A percentile compares a stretch with the other conserved stretches of the same genome.
Evolutionary conservation across 2,797 vertebrate genomes (phyloP).

Genomic region (Chloroceryle inda): DNA sequence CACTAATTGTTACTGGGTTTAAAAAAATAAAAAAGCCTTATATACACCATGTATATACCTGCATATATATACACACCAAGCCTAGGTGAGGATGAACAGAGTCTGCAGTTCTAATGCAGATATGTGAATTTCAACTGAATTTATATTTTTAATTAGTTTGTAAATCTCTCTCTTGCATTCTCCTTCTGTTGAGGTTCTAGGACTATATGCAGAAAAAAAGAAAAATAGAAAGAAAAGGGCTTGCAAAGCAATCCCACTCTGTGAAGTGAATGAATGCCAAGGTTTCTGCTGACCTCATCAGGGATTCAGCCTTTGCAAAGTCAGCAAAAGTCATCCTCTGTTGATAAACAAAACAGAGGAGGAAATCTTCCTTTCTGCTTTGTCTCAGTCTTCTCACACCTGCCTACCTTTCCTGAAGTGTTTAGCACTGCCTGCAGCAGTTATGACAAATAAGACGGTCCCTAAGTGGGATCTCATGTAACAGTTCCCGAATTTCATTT

Average conservation of each 20-base stretch:
- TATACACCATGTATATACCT: background rate
- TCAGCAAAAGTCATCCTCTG: background rate
- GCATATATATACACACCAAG: background rate
- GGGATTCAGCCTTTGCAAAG: background rate
- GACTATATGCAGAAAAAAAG: background rate
- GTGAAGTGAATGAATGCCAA: background rate
- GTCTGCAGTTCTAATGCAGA: background rate
- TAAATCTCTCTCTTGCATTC: background rate
- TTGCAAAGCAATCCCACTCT: background rate
- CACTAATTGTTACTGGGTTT: background rate
- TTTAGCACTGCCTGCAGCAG: background rate
- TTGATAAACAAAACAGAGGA: conserved; percentile 16
- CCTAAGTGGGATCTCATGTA: background rate
- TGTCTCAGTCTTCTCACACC: background rate
- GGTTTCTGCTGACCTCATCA: background rate
- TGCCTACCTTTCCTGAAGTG: background rate
- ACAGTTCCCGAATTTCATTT: background rate
- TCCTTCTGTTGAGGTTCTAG: background rate
- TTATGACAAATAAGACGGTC: background rate
- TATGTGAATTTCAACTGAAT: background rate
- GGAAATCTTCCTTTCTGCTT: background rate
- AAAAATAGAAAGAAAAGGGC: background rate
- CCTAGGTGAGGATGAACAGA: background rate
- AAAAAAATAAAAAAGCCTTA: too few relatives aligned
- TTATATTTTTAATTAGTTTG: background rate